Evolutionary conservation across 2,888 invertebrate genomes (phyloP), one percentile per base, ranked within the genome.

Genomic region (Hartigia nigra): DNA sequence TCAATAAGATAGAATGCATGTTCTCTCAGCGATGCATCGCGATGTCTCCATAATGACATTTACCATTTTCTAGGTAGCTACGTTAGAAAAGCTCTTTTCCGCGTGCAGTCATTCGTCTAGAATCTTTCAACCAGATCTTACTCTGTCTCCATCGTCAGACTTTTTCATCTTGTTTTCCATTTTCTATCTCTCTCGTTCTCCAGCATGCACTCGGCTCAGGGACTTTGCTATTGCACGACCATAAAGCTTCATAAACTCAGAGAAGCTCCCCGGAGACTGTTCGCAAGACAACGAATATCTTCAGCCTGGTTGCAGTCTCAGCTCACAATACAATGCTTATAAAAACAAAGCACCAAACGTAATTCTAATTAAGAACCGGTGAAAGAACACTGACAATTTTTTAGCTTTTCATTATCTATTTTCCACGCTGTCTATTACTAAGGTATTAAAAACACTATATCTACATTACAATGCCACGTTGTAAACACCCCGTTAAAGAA

Each of bases 211-310:
- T 83, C 76, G 23, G 55, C 55, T 23, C 23, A 55, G 55, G 23
- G 55, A 55, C 55, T 55, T 55, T 23, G 55, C 39, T 23, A 55
- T 55, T 55, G 23, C 23, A 23, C 23, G 23, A 55, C 84, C 85
- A 84, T 86, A 86, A 84, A 86, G 86, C 85, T 85, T 86, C 82
- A 84, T 87, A 86, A 86, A 84, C 86, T 81, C 80, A 78, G 78
- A 82, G 80, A 77, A 72, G 69, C 70, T 69, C 14, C n/a, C 36
- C 12, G 37, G 75, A 75, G 36, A 23, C 75, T 35, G 23, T 75
- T 35, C 36, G 36, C 75, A 34, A 75, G 12, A 36, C 75, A 36
- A 75, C 75, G 34, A 75, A 75, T 75, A 75, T 75, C 23, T 75
- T 75, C 75, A 75, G 37, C 12, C 72, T 31, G 34, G 37, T 34